Conservation (phyloP, 2,113 vertebrate species). For the Daboia siamensis region DNA sequence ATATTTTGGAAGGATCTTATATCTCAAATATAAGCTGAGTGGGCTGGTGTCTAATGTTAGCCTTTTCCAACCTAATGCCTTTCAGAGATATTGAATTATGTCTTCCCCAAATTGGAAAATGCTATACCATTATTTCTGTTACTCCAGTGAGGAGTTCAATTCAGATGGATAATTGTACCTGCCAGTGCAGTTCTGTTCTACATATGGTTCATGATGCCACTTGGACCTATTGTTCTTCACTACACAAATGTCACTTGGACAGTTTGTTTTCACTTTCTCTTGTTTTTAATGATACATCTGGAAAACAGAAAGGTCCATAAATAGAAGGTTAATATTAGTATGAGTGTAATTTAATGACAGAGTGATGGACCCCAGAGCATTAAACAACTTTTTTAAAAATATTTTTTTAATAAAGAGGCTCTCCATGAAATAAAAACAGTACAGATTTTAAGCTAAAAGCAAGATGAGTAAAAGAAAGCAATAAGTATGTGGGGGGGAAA, state of each 20-base stretch:
- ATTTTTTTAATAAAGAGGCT: background rate
- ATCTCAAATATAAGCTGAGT: background rate
- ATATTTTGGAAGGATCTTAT: background rate
- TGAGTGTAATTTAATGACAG: background rate
- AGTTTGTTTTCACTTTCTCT: background rate
- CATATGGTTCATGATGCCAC: background rate
- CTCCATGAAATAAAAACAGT: background rate
- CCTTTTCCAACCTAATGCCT: background rate
- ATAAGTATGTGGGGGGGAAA: background rate
- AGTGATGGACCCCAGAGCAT: background rate
- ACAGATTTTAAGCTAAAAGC: background rate
- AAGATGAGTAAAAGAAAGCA: background rate
- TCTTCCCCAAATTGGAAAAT: background rate
- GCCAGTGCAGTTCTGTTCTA: background rate
- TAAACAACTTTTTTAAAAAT: background rate
- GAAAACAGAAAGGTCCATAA: background rate
- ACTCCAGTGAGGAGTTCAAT: background rate
- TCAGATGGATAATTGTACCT: background rate
- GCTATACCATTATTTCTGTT: background rate
- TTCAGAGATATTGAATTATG: background rate
- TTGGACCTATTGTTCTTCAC: background rate
- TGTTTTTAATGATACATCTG: background rate
- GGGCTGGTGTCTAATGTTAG: background rate
- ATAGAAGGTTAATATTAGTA: background rate
- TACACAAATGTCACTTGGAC: background rate